phyloP scores from a whole-genome alignment of 1,140 invertebrate genomes.

The Helicoverpa zea region DNA sequence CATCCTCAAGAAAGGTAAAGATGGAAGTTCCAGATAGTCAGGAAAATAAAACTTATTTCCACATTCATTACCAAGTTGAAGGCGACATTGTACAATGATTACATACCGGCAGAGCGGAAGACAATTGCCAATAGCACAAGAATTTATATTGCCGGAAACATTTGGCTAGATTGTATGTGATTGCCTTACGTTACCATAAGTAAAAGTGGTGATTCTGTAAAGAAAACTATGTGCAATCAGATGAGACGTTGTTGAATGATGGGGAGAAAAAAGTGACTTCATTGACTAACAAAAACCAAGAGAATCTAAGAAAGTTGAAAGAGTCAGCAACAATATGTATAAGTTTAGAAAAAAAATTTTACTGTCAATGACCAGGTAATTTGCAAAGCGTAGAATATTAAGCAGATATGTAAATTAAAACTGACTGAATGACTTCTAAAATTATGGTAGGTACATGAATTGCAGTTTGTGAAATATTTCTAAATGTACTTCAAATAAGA shows the following conservation, averaged over 20 bases:
- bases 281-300: not conserved
- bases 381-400: not conserved
- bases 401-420: not conserved
- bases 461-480: constrained; percentile 32
- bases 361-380: not conserved
- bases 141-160: constrained; percentile 29
- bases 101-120: constrained; percentile 20
- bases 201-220: constrained; percentile 20
- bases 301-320: not conserved
- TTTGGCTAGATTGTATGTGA: constrained; percentile 13
- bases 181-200: not conserved
- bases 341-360: not conserved
- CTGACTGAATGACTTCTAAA: not conserved
- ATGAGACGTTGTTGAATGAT: not conserved
- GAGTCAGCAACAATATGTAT: not conserved
- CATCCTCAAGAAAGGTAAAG: not conserved
- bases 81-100: constrained; percentile 20
- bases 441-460: not conserved
- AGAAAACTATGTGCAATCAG: not conserved
- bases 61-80: constrained; percentile 17
- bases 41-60: constrained; percentile 17
- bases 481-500: not conserved
- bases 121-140: constrained; percentile 36
- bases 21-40: not conserved
- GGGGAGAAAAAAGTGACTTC: constrained; percentile 2